phyloP scores from a whole-genome alignment of 2,113 vertebrate genomes.

The Pteropus alecto region DNA sequence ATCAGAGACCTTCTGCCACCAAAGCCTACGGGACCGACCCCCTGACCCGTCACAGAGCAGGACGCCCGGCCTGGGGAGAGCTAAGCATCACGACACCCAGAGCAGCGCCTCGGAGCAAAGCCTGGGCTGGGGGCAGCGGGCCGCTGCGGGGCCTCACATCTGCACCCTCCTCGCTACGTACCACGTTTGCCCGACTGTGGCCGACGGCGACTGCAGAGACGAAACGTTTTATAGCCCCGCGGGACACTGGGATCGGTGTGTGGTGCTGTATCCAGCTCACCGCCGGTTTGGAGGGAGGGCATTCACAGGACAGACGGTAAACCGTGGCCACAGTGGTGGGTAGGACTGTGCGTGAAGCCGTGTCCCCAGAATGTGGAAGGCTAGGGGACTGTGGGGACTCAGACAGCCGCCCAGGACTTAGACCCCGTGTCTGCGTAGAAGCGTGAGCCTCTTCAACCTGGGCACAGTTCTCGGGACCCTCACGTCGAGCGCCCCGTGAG shows the following conservation, averaged over 20 bases:
- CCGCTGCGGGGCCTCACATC: no score
- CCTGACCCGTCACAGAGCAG: background rate
- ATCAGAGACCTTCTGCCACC: background rate
- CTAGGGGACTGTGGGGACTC: background rate
- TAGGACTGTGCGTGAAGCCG: accelerated
- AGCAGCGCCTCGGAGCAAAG: background rate
- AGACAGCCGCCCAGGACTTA: accelerated
- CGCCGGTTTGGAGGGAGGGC: background rate
- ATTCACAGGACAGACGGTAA: background rate
- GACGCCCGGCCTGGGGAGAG: no score
- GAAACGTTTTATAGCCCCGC: no score
- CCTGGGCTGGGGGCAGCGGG: background rate
- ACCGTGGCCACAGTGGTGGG: background rate
- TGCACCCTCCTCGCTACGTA: no score
- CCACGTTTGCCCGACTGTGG: no score
- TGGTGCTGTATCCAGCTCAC: accelerated
- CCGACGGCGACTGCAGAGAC: no score
- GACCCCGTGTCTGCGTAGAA: accelerated
- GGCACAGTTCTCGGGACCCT: accelerated
- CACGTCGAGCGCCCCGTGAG: no score
- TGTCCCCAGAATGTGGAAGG: accelerated
- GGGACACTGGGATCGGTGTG: no score
- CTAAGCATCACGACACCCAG: accelerated
- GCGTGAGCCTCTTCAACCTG: accelerated
- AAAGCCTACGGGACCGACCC: accelerated